Percentiles rank a stretch among this genome's conserved stretches.
phyloP scores from a whole-genome alignment of 2,888 invertebrate species.

The Achlya flavicornis region DNA sequence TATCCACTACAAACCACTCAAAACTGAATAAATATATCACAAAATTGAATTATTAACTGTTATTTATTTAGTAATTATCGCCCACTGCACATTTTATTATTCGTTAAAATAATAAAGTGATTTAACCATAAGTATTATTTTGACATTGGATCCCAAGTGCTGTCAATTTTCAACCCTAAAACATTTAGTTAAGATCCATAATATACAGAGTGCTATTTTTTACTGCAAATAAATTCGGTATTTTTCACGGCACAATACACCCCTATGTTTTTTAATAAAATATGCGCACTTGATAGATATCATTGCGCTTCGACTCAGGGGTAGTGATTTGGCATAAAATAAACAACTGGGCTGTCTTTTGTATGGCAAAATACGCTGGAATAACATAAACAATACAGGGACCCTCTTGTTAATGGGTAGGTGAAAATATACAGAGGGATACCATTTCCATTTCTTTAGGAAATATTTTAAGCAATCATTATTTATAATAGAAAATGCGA shows the following conservation, averaged over 20 bases:
- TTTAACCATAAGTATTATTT: not conserved
- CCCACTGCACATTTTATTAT: constrained; percentile 39
- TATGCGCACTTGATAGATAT: constrained; percentile 72
- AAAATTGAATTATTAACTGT: constrained; percentile 21
- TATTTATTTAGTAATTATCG: constrained; percentile 46
- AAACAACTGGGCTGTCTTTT: constrained; percentile 75
- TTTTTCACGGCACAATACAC: constrained; percentile 37
- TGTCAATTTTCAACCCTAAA: constrained; percentile 6
- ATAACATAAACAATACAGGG: constrained; percentile 75
- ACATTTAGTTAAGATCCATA: constrained; percentile 15
- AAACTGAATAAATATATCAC: constrained; percentile 36
- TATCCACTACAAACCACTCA: constrained; percentile 5
- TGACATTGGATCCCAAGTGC: not conserved
- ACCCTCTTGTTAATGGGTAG: constrained; percentile 59
- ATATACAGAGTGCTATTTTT: not conserved
- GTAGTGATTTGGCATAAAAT: constrained; percentile 81
- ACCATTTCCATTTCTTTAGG: constrained; percentile 13
- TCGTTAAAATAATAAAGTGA: constrained; percentile 53
- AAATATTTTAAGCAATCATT: not conserved
- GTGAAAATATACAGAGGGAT: constrained; percentile 67
- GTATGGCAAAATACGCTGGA: constrained; percentile 73
- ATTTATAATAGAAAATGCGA: no score
- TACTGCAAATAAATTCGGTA: no score
- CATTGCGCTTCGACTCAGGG: constrained; percentile 58
- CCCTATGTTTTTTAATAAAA: constrained; percentile 78